Evolutionary conservation across 2,888 invertebrate species (phyloP).

Genomic region (Quadriops clusia): DNA sequence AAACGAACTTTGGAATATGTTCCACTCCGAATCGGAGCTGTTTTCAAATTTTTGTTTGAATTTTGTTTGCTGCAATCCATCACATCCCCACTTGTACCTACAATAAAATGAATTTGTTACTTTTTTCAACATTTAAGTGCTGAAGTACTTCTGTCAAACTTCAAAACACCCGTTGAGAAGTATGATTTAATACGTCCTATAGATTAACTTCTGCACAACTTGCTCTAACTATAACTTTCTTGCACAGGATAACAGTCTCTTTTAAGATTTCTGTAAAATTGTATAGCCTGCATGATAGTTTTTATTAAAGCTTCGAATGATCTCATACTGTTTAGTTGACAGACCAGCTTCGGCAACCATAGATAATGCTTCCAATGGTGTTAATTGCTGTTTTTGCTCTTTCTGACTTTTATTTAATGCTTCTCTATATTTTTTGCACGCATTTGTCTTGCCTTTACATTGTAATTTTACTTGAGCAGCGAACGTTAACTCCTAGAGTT

Average conservation of each 20-base stretch:
- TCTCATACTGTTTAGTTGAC: slow-evolving; percentile 17
- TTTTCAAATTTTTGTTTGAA: slow-evolving; percentile 9
- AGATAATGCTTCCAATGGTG: slow-evolving; percentile 12
- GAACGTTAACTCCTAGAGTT: slow-evolving; percentile 9
- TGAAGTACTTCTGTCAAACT: slow-evolving; percentile 4
- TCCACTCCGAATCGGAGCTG: slow-evolving; percentile 3
- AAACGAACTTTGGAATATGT: slow-evolving; percentile 9
- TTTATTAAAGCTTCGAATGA: slow-evolving; percentile 12
- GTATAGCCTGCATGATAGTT: slow-evolving; percentile 15
- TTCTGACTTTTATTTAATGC: slow-evolving; percentile 7
- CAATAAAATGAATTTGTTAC: slow-evolving; percentile 11
- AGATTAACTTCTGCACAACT: slow-evolving; percentile 16
- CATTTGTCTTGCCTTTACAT: too few species aligned
- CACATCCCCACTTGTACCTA: slow-evolving; percentile 17
- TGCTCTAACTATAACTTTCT: slow-evolving; percentile 13
- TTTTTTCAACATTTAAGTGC: slow-evolving; percentile 5
- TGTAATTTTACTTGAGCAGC: slow-evolving; percentile 12
- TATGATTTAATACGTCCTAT: slow-evolving; percentile 13
- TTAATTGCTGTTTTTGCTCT: slow-evolving; percentile 8
- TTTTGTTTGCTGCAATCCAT: slow-evolving; percentile 8
- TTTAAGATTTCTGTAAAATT: slow-evolving; percentile 14
- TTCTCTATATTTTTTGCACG: slow-evolving; percentile 12
- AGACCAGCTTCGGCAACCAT: slow-evolving; percentile 16
- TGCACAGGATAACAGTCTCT: slow-evolving; percentile 15
- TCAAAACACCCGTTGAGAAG: slow-evolving; percentile 4